Evolutionary conservation across 2,113 vertebrate genomes (phyloP), one percentile per base, ranked within the genome.

Genomic region (Proterorhinus semilunaris): DNA sequence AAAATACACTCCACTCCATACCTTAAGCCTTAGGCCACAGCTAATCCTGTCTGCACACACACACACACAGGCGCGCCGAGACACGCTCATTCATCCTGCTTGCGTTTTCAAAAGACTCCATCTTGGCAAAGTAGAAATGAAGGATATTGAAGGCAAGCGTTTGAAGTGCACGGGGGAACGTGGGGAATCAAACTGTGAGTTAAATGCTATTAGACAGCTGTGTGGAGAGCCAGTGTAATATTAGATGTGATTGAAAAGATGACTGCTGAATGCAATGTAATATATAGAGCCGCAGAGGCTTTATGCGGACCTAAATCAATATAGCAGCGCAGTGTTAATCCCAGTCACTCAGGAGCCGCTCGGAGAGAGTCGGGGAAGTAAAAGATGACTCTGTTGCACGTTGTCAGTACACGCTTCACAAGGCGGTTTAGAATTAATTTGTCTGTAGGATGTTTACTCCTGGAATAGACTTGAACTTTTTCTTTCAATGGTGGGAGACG

Each of bases 201-300:
- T 89, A 91, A 91, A 91, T 89, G 88, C 88, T 91, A 88, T 91
- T 87, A 91, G 89, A 91, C 89, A 91, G 88, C 89, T 82, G 89
- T 84, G 86, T 87, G 86, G 81, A 86, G 81, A 86, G 85, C 76
- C 86, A 78, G 84, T 88, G 89, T 89, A 91, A 91, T 91, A 91
- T 88, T 91, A 91, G 89, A 88, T 91, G 80, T 89, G 88, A 91
- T 88, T 89, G 89, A 91, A 91, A 89, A 87, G 86, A 88, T 89
- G 89, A 84, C 86, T 85, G 79, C 83, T 84, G 81, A 87, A 89
- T 78, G 86, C 76, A 80, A 65, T 86, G 86, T 90, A 87, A 89
- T 85, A 88, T 89, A 90, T 84, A 85, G 86, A 86, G 88, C 76
- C 57, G 61, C 61, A 55, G 82, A 83, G 78, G 82, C 83, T 86